Base-by-base conservation (phyloP, 2,888 invertebrate species). In the Phymatocera aterrima region DNA sequence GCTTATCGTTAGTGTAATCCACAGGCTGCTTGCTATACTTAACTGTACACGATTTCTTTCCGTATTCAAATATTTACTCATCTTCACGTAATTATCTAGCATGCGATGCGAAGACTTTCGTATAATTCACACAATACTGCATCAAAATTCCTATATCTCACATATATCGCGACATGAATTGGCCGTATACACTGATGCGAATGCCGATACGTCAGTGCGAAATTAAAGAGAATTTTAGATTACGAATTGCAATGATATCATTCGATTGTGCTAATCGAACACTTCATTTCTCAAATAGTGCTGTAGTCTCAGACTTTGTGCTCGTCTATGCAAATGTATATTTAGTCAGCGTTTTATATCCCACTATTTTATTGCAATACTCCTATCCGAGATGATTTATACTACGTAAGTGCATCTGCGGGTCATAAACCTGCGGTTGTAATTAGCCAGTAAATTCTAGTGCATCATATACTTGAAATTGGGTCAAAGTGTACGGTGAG, bases 401-500 rank as follows among this genome's bases (percentile, higher is more conserved):
- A 51, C 6, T 8, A 31, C 34, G 12, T 48, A 48, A 51, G 34
- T 72, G 51, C 72, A 34, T 21, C 51, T 18, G n/a, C n/a, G n/a
- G 34, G 51, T 51, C 18, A 72, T 48, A 48, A 72, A 72, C n/a
- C 34, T 51, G 51, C 48, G 34, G 34, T 72, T 24, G 51, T 51
- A 51, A 34, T 72, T 43, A 46, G 40, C 43, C 43, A 6, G 46
- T 68, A 37, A 68, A 68, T 15, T 68, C 6, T 46, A 24, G 28
- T 68, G 68, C 43, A 68, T 46, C 24, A 46, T 68, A 24, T 10
- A 15, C 15, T 46, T 51, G 31, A n/a, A 75, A 75, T 37, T 75
- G 57, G 75, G 75, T 75, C 75, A 75, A 60, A 75, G 60, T 75
- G 40, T 60, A 75, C 24, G 48, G 15, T 1, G 21, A 34, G 31